Base-by-base conservation (phyloP, 2,797 vertebrate genomes). In the Ceryle rudis region DNA sequence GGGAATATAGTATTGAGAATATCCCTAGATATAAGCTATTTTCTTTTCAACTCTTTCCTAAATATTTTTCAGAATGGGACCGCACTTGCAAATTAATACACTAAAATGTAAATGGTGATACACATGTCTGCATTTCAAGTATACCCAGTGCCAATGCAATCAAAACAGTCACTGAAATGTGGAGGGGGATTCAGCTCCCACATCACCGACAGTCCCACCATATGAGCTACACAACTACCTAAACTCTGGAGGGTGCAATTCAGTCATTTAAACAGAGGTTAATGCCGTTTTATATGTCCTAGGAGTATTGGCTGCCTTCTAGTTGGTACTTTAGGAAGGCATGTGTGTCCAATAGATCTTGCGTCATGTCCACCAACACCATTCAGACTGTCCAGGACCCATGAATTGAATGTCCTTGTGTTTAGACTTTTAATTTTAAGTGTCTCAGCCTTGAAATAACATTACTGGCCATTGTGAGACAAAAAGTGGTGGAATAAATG, bases 291-390 rank as follows among this genome's bases (percentile, higher is more conserved):
- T 35, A 47, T 28, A 31, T 57, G 33, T 44, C 13, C 22, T 61
- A 0, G 7, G 14, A 52, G 26, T 39, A 11, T 35, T 52, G 25
- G 1, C 17, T 89, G 55, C 42, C 28, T 54, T 54, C 37, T 37
- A 2, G 1, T 20, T 58, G 28, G 31, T 41, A 41, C 77, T 61
- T 25, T n/a, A 70, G 41, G 14, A 70, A 37, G 3, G 2, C 22
- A 57, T 35, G n/a, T 5, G 3, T 3, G 12, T 49, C 17, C 37
- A 35, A 1, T 0, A 78, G 6, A 13, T 35, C 25, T 13, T 70
- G 17, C 31, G 28, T 14, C 17, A 6, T 18, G 26, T 20, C 42
- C 25, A 29, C 11, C 37, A 31, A 5, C 19, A 39, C 42, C 19
- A 20, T 22, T 26, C 20, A 49, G 22, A 15, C 44, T 1, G 1